phyloP scores from a whole-genome alignment of 2,888 invertebrate genomes.

The Aporophyla lueneburgensis region DNA sequence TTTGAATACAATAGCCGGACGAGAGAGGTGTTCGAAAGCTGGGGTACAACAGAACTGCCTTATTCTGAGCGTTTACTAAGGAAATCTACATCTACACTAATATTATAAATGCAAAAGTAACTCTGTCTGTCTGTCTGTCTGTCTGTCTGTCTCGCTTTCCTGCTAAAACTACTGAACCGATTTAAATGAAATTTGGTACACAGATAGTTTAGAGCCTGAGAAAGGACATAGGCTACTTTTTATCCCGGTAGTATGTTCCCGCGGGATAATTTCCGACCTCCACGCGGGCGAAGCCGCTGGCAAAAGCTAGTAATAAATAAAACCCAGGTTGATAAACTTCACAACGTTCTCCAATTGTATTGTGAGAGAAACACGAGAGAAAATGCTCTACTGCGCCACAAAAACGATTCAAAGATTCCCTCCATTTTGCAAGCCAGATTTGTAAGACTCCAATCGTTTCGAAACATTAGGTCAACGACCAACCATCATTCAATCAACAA shows the following conservation, averaged over 20 bases:
- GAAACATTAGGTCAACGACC: constrained; percentile 67
- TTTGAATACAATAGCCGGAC: constrained; percentile 60
- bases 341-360: not conserved
- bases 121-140: no score
- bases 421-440: not conserved
- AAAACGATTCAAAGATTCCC: not conserved
- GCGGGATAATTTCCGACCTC: no score
- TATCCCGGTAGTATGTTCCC: no score
- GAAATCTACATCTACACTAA: no score
- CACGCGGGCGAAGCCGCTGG: no score
- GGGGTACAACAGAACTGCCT: not conserved
- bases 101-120: no score
- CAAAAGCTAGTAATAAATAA: constrained; percentile 1
- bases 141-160: no score
- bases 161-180: no score
- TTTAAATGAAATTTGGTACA: no score
- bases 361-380: not conserved
- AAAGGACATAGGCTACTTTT: no score
- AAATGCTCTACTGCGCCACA: not conserved
- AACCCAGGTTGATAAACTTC: not conserved
- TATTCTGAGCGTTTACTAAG: not conserved
- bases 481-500: constrained; percentile 71
- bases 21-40: constrained; percentile 32
- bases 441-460: not conserved
- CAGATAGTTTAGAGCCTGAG: no score